Evolutionary conservation across 2,113 vertebrate genomes (phyloP).

Genomic region (Willisornis vidua): DNA sequence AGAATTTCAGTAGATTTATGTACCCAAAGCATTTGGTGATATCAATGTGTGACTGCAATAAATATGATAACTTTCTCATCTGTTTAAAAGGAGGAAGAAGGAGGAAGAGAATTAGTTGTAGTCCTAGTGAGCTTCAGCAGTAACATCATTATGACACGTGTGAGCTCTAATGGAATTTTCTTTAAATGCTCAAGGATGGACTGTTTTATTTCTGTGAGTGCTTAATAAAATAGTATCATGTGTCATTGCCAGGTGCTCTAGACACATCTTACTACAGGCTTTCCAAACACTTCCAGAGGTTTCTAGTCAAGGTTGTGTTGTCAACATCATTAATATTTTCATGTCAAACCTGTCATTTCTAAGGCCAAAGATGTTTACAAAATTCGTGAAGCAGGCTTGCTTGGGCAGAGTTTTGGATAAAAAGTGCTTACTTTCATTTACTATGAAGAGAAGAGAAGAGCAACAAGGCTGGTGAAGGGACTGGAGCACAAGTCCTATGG

Average conservation of each 20-base stretch:
- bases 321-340: not conserved
- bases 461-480: too few relatives aligned
- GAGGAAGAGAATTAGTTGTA: not conserved
- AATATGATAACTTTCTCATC: constrained; percentile 7
- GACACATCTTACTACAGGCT: not conserved
- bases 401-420: not conserved
- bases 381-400: constrained; percentile 29
- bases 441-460: not conserved
- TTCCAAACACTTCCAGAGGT: not conserved
- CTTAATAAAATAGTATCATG: not conserved
- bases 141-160: not conserved
- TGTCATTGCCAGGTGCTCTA: not conserved
- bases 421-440: constrained; percentile 35
- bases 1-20: constrained; percentile 19
- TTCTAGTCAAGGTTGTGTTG: not conserved
- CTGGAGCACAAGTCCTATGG: too few relatives aligned
- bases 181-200: not conserved
- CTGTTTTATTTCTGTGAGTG: not conserved
- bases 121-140: not conserved
- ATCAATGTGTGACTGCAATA: not conserved
- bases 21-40: not conserved
- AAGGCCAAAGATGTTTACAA: not conserved
- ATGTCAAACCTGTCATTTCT: not conserved
- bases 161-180: not conserved
- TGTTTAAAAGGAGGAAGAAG: not conserved